Conservation (phyloP, 2,888 invertebrate genomes). For the Tetragonula carbonaria region DNA sequence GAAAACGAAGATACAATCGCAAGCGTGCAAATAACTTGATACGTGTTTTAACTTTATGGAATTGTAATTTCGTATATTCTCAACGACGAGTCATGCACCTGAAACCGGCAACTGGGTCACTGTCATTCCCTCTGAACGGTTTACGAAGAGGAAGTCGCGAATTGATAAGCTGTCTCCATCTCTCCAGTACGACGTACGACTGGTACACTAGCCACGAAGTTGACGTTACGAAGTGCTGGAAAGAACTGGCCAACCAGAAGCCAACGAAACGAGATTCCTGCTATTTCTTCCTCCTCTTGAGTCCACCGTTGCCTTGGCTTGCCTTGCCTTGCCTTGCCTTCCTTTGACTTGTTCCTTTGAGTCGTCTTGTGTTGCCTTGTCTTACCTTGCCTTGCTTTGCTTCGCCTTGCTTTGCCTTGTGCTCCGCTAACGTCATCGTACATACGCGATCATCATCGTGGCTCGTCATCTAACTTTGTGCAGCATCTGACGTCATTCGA, state of each 20-base stretch:
- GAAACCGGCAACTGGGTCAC: conserved; percentile 78
- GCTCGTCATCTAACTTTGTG: conserved; percentile 53
- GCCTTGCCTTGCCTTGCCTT: conserved; percentile 32
- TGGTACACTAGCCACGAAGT: conserved; percentile 39
- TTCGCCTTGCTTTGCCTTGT: conserved; percentile 39
- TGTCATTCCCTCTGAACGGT: conserved; percentile 68
- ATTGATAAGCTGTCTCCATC: conserved; percentile 43
- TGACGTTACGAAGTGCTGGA: conserved; percentile 62
- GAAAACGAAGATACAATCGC: background rate
- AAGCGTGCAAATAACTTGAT: background rate
- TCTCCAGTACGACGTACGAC: conserved; percentile 29
- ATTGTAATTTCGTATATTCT: background rate
- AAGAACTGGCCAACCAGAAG: conserved; percentile 68
- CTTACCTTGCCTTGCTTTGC: conserved; percentile 20
- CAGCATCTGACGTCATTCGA: conserved; percentile 65
- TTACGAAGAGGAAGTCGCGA: conserved; percentile 42
- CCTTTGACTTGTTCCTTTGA: conserved; percentile 41
- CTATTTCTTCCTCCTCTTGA: conserved; percentile 65
- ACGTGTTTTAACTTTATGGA: background rate
- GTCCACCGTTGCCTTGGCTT: conserved; percentile 34
- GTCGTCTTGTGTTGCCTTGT: conserved; percentile 30
- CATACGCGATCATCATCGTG: conserved; percentile 59
- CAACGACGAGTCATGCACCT: conserved; percentile 38
- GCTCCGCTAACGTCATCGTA: conserved; percentile 65
- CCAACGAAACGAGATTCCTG: conserved; percentile 66